These are phyloP conservation scores for Cervus canadensis DNA, from an alignment of 2,113 vertebrate genomes.

Conservation along the genomic window DNA sequence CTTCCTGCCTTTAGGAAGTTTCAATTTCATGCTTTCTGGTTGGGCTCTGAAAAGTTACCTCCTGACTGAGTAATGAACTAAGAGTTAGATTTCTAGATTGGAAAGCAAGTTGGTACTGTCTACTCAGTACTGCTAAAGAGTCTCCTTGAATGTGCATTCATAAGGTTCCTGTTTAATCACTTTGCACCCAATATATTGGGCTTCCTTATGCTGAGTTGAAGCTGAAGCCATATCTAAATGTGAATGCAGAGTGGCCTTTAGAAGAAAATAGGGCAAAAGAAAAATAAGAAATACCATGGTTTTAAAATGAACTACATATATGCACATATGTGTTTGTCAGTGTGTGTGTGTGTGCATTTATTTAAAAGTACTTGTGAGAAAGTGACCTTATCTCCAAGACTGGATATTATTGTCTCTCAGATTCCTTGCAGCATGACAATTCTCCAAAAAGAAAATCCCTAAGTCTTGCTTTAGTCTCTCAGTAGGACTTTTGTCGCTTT, in stretches of 20 bases:
- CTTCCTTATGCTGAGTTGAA: background rate
- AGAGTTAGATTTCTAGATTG: background rate
- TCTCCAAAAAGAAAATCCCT: background rate
- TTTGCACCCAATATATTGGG: background rate
- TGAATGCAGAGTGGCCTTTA: background rate
- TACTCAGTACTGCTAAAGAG: background rate
- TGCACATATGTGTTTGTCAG: no score
- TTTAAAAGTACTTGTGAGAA: background rate
- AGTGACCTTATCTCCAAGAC: background rate
- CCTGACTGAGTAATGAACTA: background rate
- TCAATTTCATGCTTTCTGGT: background rate
- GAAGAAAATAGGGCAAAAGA: background rate
- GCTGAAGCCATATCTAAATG: background rate
- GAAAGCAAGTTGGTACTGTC: background rate
- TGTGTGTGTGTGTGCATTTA: background rate
- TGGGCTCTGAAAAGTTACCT: background rate
- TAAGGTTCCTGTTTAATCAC: background rate
- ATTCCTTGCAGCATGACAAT: background rate
- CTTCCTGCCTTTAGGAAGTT: background rate
- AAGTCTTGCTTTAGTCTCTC: background rate
- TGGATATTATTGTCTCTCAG: background rate
- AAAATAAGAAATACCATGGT: background rate
- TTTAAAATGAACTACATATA: background rate
- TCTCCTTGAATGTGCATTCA: background rate
- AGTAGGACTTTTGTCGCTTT: background rate